Conservation (phyloP, 2,113 vertebrate genomes). For the Agapornis roseicollis region DNA sequence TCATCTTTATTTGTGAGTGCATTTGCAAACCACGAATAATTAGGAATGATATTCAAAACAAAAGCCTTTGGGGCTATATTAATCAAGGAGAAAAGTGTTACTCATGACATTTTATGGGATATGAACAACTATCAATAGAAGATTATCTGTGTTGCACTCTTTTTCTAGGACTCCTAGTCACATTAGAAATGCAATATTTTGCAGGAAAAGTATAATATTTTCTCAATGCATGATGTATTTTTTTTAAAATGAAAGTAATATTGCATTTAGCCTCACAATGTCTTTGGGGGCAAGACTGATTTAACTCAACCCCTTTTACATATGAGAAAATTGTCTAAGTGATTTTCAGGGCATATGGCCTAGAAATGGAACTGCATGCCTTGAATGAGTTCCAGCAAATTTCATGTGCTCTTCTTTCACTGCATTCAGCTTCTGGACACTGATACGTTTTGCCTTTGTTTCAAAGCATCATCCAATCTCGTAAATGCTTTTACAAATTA, state of each 20-base stretch:
- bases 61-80: constrained; percentile 63
- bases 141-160: neutral
- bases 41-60: constrained; percentile 74
- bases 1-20: constrained; percentile 66
- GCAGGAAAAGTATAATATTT: neutral
- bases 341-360: constrained; percentile 52
- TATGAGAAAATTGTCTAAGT: constrained; percentile 5
- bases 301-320: neutral
- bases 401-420: constrained; percentile 27
- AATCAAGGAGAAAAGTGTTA: constrained; percentile 63
- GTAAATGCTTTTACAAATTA: no score
- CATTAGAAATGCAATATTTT: neutral
- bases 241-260: neutral
- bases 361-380: constrained; percentile 13
- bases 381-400: constrained; percentile 57
- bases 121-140: constrained; percentile 7
- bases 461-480: no score
- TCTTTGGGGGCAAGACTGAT: neutral
- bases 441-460: no score
- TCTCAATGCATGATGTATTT: neutral
- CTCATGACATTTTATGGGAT: constrained; percentile 66
- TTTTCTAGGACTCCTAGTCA: neutral
- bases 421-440: no score
- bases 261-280: neutral
- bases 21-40: constrained; percentile 70